These are phyloP conservation scores for Charaxes varanes DNA, from an alignment of 1,140 invertebrate species.

Conservation along the genomic window DNA sequence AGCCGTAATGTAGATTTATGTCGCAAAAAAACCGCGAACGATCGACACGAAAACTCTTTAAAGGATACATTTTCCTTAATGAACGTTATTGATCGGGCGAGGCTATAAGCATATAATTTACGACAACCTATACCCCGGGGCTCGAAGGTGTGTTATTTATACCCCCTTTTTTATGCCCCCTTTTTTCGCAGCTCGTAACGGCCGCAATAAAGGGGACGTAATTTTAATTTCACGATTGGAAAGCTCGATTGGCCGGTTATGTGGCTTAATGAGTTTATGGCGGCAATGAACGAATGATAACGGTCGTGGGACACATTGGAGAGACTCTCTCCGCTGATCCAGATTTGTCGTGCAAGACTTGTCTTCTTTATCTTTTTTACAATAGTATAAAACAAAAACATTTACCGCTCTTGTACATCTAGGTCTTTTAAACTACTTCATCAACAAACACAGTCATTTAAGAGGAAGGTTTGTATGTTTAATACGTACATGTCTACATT, in stretches of 20 bases:
- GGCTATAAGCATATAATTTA: slow-evolving; percentile 66
- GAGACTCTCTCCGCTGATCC: slow-evolving; percentile 12
- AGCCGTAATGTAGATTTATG: slow-evolving; percentile 30
- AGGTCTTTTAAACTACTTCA: too few relatives aligned
- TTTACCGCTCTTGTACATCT: too few relatives aligned
- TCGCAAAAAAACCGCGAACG: slow-evolving; percentile 42
- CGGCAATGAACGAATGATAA: slow-evolving; percentile 48
- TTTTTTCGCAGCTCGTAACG: slow-evolving; percentile 74
- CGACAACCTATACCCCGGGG: slow-evolving; percentile 41
- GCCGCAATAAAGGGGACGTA: slow-evolving; percentile 64
- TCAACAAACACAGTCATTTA: too few relatives aligned
- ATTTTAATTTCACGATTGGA: slow-evolving; percentile 73
- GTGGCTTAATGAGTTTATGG: slow-evolving; percentile 70
- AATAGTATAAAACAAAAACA: too few relatives aligned
- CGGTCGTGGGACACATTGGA: slow-evolving; percentile 39
- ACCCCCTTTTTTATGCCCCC: slow-evolving; percentile 68
- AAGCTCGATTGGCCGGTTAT: slow-evolving; percentile 70
- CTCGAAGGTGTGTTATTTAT: slow-evolving; percentile 71
- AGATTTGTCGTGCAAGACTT: slow-evolving; percentile 5
- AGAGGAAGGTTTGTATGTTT: too few relatives aligned
- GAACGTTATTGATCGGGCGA: slow-evolving; percentile 61
- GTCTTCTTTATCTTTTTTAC: too few relatives aligned
- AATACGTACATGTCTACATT: too few relatives aligned
- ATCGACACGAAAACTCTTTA: slow-evolving; percentile 35
- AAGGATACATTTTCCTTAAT: slow-evolving; percentile 65